Conservation (phyloP, 2,113 vertebrate genomes). For the human region DNA sequence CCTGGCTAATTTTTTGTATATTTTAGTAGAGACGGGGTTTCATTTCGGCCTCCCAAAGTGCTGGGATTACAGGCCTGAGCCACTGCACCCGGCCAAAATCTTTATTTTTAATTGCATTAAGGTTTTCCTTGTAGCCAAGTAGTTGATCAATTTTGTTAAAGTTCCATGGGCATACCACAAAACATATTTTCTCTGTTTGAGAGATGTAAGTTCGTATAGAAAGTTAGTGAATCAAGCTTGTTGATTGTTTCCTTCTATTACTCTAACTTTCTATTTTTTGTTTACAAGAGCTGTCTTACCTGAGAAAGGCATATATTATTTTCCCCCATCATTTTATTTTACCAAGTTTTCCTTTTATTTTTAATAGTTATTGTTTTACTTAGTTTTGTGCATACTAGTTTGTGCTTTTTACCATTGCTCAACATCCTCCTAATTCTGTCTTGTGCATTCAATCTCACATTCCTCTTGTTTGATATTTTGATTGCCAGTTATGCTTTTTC, state of each 20-base stretch:
- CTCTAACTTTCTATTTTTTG: not conserved
- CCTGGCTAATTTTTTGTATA: too few relatives aligned
- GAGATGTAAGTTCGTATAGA: not conserved
- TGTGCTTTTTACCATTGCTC: not conserved
- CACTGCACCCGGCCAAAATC: not conserved
- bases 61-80: too few relatives aligned
- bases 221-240: not conserved
- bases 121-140: not conserved
- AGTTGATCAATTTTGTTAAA: conserved; percentile 19
- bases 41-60: too few relatives aligned
- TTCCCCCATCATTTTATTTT: not conserved
- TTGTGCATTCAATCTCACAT: not conserved
- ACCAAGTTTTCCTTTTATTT: not conserved
- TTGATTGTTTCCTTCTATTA: not conserved
- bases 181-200: not conserved
- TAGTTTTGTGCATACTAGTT: not conserved
- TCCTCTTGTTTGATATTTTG: not conserved
- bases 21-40: too few relatives aligned
- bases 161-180: not conserved
- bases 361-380: not conserved
- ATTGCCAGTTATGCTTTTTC: not conserved
- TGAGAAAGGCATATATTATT: not conserved
- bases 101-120: not conserved
- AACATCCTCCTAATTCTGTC: not conserved
- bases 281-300: not conserved